These are phyloP conservation scores for Alligator sinensis DNA, from an alignment of 2,113 vertebrate species.

Conservation along the genomic window DNA sequence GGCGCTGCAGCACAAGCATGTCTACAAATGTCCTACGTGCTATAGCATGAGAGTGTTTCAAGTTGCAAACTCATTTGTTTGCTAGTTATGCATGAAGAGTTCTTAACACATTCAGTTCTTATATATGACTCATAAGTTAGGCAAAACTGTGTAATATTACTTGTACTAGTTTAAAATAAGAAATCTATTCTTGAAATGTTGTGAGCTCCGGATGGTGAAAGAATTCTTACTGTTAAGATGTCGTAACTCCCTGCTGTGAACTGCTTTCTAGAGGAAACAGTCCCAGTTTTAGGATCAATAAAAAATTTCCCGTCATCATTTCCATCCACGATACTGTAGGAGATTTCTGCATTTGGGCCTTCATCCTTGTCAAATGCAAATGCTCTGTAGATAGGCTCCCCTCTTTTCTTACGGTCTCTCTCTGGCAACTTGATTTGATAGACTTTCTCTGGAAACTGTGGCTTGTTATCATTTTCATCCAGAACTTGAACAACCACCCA, in stretches of 20 bases:
- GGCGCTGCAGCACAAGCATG: no score
- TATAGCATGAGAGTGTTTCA: background rate
- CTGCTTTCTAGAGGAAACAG: conserved; percentile 95
- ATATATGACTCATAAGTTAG: background rate
- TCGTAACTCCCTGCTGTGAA: conserved; percentile 93
- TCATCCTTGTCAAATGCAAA: conserved; percentile 94
- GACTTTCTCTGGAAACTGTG: conserved; percentile 93
- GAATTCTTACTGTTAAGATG: conserved; percentile 91
- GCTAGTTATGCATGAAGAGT: background rate
- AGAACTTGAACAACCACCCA: conserved; percentile 94
- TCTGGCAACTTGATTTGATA: conserved; percentile 95
- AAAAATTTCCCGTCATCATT: conserved; percentile 96
- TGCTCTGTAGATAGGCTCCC: conserved; percentile 92
- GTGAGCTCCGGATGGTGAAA: background rate
- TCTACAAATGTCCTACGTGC: background rate
- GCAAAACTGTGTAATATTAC: background rate
- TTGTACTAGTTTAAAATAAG: background rate
- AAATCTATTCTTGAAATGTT: background rate
- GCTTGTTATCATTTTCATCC: conserved; percentile 98
- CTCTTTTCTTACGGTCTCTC: conserved; percentile 91
- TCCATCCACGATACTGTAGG: conserved; percentile 94
- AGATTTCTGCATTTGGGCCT: conserved; percentile 93
- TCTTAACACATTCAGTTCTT: background rate
- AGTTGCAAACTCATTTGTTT: background rate
- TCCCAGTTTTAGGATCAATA: conserved; percentile 95